Evolutionary conservation across 23 tunicate genomes (phyloP), one percentile per base, ranked within the genome.

Genomic region (Clavelina lepadiformis): DNA sequence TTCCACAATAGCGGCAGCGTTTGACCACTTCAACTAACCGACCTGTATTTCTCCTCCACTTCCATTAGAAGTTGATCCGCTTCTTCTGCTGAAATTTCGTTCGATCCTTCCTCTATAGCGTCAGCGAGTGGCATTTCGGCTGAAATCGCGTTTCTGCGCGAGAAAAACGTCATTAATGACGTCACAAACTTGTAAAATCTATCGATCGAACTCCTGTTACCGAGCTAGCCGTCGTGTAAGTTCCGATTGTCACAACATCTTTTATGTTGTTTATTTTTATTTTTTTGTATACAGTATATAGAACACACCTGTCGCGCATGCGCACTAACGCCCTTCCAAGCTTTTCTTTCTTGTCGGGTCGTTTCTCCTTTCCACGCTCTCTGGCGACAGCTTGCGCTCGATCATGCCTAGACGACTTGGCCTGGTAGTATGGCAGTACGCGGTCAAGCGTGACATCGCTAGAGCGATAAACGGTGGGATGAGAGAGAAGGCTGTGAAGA

Each of bases 1-100:
- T n/a, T n/a, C n/a, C n/a, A n/a, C n/a, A n/a, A n/a, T n/a, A n/a
- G n/a, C n/a, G n/a, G n/a, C n/a, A n/a, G n/a, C n/a, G n/a, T 41
- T 41, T 11, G 49, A 11, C 15, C 15, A 25, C 22, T 11, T 7
- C 59, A 53, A 58, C n/a, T 41, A 58, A 5, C 58, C 8, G 19
- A 54, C 82, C 66, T 76, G 74, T 84, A 84, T 76, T 84, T 84
- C 41, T 68, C 68, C 63, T 75, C 82, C 24, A 84, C 81, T 23
- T 69, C 69, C 49, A 37, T 33, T 23, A 84, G 56, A 15, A 84
- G 78, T 18, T 38, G n/a, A 35, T 69, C 77, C 20, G 93, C 93
- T 56, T 84, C 93, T 15, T 56, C 59, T 8, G 51, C 66, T 7
- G 65, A 60, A 2, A 34, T 15, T 3, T 15, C 56, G 22, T 77